These are phyloP conservation scores for Spongilla lacustris DNA, from an alignment of 37 sponge, comb jelly and placozoan genomes.

Conservation along the genomic window DNA sequence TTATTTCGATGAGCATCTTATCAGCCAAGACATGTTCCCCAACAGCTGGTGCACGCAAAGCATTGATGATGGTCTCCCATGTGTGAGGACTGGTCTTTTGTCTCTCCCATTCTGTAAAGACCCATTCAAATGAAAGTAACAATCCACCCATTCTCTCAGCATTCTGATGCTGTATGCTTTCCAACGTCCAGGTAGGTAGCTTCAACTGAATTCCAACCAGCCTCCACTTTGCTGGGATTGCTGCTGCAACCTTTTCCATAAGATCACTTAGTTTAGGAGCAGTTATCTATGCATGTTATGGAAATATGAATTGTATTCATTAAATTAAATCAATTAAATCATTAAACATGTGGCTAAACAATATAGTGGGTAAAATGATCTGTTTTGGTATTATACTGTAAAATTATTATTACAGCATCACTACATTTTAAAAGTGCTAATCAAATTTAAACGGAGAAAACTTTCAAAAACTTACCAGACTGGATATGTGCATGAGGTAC, in stretches of 20 bases:
- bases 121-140: background rate
- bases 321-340: too few species aligned
- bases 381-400: too few species aligned
- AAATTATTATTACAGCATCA: too few species aligned
- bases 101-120: background rate
- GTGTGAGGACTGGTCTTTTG: background rate
- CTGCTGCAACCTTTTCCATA: background rate
- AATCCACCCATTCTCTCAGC: background rate
- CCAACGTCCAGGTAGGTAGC: background rate
- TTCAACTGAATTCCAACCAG: background rate
- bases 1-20: background rate
- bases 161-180: background rate
- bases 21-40: background rate
- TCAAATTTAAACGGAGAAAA: too few species aligned
- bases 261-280: background rate
- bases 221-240: background rate
- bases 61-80: background rate
- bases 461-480: background rate
- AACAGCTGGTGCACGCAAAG: background rate
- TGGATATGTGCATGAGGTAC: background rate
- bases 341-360: too few species aligned
- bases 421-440: too few species aligned
- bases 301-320: too few species aligned
- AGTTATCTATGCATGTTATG: background rate
- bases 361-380: too few species aligned